Base-by-base conservation (phyloP, 1,140 invertebrate species). In the Phthorimaea operculella region DNA sequence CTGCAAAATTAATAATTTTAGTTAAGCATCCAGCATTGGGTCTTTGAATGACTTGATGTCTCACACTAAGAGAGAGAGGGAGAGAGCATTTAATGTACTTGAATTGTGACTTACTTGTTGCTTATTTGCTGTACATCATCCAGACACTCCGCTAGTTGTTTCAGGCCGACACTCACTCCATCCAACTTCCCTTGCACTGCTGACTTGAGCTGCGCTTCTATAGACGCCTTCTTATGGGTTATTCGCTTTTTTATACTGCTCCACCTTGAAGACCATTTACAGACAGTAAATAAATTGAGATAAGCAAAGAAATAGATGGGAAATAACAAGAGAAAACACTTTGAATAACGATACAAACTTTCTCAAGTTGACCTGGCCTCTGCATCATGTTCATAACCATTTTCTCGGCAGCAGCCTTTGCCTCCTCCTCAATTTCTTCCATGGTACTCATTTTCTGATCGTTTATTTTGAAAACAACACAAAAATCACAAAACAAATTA, bases 161-260 rank as follows among this genome's bases (percentile, higher is more conserved):
- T 92, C n/a, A 99, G 89, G 0, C 97, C 98, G 10, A 95, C 93
- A 67, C 93, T 89, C 0, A 99, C 97, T 0, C 97, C 97, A 87
- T 99, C 98, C 39, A 99, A 81, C 85, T 99, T 97, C 70, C 96
- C 96, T 85, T 99, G 97, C 87, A 99, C 96, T 6, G 96, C 96
- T n/a, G 96, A 98, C 86, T 99, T 98, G 14, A 99, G 82, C 89
- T 98, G 94, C 11, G 97, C 96, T 86, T 99, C 98, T 18, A 98
- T 95, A 6, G 97, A 98, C 0, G 95, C 95, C 86, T 98, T 93
- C 60, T 96, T 95, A 14, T 93, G 86, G 10, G 88, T 88, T 56
- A 94, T 92, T 70, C 92, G 71, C 65, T 90, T 90, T n/a, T 73
- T 93, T 95, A 66, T 95, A 94, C 74, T 96, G 94, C 68, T 97